These are phyloP conservation scores for Drosophila virilis DNA, from an alignment of 1,140 invertebrate species.

Conservation along the genomic window DNA sequence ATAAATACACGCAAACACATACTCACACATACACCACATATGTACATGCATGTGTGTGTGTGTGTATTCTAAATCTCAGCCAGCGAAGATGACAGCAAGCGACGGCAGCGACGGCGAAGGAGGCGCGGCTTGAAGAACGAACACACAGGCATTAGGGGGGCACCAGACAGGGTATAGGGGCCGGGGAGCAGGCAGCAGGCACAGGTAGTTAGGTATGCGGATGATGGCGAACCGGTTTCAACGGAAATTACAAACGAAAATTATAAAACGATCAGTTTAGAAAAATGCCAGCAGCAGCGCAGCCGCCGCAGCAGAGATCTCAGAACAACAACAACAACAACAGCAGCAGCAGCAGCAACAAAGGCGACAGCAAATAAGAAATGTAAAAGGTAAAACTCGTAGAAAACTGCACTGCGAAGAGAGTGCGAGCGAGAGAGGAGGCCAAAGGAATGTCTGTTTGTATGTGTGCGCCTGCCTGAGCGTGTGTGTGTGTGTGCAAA, in stretches of 20 bases:
- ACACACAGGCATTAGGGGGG: constrained; percentile 35
- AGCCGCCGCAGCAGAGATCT: constrained; percentile 32
- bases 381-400: constrained; percentile 44
- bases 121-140: constrained; percentile 38
- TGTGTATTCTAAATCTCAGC: constrained; percentile 72
- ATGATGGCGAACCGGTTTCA: constrained; percentile 83
- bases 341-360: too few species aligned
- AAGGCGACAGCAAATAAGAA: constrained; percentile 41
- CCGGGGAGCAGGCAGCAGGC: constrained; percentile 37
- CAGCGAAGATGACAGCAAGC: constrained; percentile 42
- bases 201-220: constrained; percentile 82
- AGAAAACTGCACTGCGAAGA: constrained; percentile 35
- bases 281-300: constrained; percentile 57
- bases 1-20: constrained; percentile 35
- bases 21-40: not conserved
- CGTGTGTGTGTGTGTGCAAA: constrained; percentile 27
- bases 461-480: constrained; percentile 7
- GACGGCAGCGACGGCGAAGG: constrained; percentile 19
- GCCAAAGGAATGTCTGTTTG: constrained; percentile 28
- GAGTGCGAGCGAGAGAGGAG: not conserved
- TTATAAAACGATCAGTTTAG: constrained; percentile 83
- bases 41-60: not conserved
- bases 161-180: not conserved
- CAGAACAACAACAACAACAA: constrained; percentile 27
- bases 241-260: constrained; percentile 84